Percentiles rank a stretch among this genome's conserved stretches.
phyloP scores from a whole-genome alignment of 2,888 invertebrate species.

The Oeneis ivallda region DNA sequence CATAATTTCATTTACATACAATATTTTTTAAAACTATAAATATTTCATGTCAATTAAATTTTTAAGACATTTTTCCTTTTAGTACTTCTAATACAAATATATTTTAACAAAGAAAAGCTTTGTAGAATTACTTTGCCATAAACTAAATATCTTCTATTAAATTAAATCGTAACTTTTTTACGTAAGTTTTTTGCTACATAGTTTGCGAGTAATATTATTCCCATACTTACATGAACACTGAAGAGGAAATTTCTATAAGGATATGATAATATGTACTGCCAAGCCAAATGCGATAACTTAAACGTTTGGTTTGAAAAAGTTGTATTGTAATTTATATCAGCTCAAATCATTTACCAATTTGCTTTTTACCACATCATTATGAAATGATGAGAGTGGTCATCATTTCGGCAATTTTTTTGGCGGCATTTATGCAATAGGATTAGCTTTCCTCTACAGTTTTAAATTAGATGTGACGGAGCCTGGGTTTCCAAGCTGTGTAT shows the following conservation, averaged over 20 bases:
- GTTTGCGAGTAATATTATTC: too few species aligned
- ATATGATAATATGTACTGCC: too few species aligned
- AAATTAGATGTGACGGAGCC: background rate
- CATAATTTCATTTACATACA: background rate
- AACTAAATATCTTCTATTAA: background rate
- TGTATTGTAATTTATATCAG: background rate
- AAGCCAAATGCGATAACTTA: too few species aligned
- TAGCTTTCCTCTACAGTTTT: too few species aligned
- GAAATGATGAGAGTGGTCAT: background rate
- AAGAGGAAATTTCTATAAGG: too few species aligned
- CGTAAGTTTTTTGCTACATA: too few species aligned
- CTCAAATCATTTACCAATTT: background rate
- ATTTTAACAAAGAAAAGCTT: background rate
- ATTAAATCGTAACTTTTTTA: too few species aligned
- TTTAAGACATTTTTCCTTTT: conserved; percentile 27
- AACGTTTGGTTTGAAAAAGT: too few species aligned
- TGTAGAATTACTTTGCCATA: background rate
- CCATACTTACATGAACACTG: too few species aligned
- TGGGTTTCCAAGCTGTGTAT: background rate
- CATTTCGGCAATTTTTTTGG: too few species aligned
- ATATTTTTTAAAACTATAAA: background rate
- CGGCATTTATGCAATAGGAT: conserved; percentile 1
- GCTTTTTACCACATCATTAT: background rate
- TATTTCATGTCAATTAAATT: conserved; percentile 18
- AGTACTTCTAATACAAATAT: background rate